Conservation (phyloP, 2,888 invertebrate genomes). For the Lasioglossum malachurum region DNA sequence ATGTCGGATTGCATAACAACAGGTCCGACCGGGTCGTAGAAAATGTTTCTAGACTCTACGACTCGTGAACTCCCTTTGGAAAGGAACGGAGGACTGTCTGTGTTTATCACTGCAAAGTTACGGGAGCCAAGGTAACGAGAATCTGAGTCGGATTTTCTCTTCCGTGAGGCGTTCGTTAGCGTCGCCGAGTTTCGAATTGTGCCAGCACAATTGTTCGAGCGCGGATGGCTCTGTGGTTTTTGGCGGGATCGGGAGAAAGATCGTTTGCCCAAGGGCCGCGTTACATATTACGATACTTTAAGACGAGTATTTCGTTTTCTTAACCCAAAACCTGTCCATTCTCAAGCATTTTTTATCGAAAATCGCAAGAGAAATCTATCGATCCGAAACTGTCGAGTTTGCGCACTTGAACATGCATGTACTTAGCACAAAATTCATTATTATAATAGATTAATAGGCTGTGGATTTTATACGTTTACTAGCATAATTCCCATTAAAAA, state of each 20-base stretch:
- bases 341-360: background rate
- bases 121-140: constrained; percentile 43
- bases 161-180: constrained; percentile 29
- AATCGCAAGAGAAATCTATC: background rate
- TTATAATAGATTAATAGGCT: too few species aligned
- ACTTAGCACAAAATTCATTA: too few species aligned
- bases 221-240: constrained; percentile 15
- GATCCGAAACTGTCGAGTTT: background rate
- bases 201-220: constrained; percentile 18
- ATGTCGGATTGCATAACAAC: constrained; percentile 25
- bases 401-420: too few species aligned
- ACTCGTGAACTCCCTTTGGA: constrained; percentile 24
- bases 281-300: background rate
- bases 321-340: background rate
- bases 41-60: constrained; percentile 51
- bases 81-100: constrained; percentile 31
- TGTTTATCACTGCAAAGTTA: constrained; percentile 51
- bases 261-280: background rate
- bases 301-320: background rate
- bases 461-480: too few species aligned
- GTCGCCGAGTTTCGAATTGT: constrained; percentile 10
- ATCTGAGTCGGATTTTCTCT: constrained; percentile 39
- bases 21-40: constrained; percentile 19
- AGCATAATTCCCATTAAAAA: too few species aligned
- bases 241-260: background rate